Conservation (phyloP, 1,140 invertebrate species). For the Nixonia krombeini region DNA sequence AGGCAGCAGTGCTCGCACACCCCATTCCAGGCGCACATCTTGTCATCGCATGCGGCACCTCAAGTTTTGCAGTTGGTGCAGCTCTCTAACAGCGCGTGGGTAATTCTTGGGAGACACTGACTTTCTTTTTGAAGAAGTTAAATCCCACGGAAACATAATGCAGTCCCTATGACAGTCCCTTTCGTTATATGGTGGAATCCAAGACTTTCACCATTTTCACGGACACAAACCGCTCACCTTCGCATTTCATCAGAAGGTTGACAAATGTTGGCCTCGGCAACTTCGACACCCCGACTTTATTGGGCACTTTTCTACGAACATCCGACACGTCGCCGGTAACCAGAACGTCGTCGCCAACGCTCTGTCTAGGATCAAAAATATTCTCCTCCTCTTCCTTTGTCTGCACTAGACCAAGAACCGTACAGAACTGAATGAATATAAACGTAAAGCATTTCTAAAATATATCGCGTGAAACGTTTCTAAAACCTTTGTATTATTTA, state of each 20-base stretch:
- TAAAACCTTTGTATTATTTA: too few relatives aligned
- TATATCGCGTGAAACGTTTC: too few relatives aligned
- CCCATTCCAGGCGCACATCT: constrained; percentile 20
- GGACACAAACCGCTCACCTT: constrained; percentile 47
- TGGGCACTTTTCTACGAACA: constrained; percentile 57
- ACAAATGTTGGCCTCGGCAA: constrained; percentile 51
- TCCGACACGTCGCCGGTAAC: too few relatives aligned
- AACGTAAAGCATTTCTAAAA: too few relatives aligned
- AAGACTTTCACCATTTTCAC: constrained; percentile 30
- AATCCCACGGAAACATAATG: constrained; percentile 52
- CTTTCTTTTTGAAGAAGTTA: constrained; percentile 63
- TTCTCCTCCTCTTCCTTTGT: too few relatives aligned
- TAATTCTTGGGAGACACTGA: constrained; percentile 29
- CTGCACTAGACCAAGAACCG: too few relatives aligned
- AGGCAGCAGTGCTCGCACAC: not conserved
- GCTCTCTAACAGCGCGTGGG: not conserved
- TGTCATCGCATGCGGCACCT: constrained; percentile 20
- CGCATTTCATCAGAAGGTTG: constrained; percentile 37
- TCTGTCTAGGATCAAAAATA: too few relatives aligned
- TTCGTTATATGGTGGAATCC: constrained; percentile 39
- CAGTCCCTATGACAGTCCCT: constrained; percentile 50
- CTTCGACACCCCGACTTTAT: constrained; percentile 55
- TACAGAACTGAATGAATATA: too few relatives aligned
- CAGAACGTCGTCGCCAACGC: too few relatives aligned
- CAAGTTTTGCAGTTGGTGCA: constrained; percentile 31